Evolutionary conservation across 1,140 invertebrate genomes (phyloP).

Genomic region (Drosophila kohkoa): DNA sequence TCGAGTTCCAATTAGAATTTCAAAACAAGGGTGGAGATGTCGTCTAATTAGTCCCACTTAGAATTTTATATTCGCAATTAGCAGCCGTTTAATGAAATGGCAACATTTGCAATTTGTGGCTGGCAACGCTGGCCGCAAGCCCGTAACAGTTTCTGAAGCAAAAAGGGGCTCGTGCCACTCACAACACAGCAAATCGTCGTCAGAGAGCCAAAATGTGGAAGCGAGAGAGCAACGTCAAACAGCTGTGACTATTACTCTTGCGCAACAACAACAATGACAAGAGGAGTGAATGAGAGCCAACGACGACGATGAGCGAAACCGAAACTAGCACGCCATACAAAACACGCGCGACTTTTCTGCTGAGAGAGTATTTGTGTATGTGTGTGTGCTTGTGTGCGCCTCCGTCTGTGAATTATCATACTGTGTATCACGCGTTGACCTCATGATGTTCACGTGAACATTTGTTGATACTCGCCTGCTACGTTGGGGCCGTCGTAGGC

Average conservation of each 20-base stretch:
- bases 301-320: slow-evolving; percentile 22
- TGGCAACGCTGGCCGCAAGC: slow-evolving; percentile 54
- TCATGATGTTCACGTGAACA: slow-evolving; percentile 84
- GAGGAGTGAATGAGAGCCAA: background rate
- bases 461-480: slow-evolving; percentile 71
- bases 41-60: slow-evolving; percentile 8
- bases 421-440: slow-evolving; percentile 84
- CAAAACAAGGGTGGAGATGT: background rate
- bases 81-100: slow-evolving; percentile 19
- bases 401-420: slow-evolving; percentile 65
- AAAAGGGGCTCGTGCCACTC: slow-evolving; percentile 77
- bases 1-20: background rate
- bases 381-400: slow-evolving; percentile 40
- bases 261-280: slow-evolving; percentile 67
- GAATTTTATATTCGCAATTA: slow-evolving; percentile 15
- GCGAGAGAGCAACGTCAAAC: slow-evolving; percentile 47
- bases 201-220: slow-evolving; percentile 34
- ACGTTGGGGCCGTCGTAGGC: slow-evolving; percentile 5
- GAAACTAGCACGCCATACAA: slow-evolving; percentile 69
- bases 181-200: slow-evolving; percentile 28
- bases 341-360: slow-evolving; percentile 36
- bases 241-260: slow-evolving; percentile 81
- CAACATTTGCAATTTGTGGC: slow-evolving; percentile 30
- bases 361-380: slow-evolving; percentile 26
- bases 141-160: slow-evolving; percentile 75